Evolutionary conservation across 2,113 vertebrate genomes (phyloP).

Genomic region (Tupaia tana): DNA sequence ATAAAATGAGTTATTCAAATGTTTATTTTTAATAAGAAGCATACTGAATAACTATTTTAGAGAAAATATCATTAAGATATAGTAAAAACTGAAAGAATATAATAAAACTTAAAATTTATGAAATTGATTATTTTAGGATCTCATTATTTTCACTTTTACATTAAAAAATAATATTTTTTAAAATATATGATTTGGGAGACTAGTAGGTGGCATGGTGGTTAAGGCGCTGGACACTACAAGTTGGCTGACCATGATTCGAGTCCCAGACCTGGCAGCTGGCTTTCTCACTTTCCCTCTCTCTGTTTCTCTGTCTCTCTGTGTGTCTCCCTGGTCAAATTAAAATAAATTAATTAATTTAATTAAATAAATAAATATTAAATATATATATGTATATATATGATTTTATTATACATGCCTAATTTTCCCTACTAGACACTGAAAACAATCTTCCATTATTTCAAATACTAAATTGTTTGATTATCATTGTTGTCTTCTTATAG

Average conservation of each 20-base stretch:
- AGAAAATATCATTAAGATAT: not conserved
- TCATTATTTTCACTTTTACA: not conserved
- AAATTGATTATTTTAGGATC: not conserved
- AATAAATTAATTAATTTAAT: not conserved
- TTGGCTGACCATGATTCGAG: too few species aligned
- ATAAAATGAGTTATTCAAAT: not conserved
- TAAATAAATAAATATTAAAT: too few species aligned
- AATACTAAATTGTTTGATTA: not conserved
- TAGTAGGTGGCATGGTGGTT: too few species aligned
- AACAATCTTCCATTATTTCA: not conserved
- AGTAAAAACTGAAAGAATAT: not conserved
- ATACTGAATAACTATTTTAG: not conserved
- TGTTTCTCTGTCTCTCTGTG: too few species aligned
- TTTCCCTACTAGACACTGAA: not conserved
- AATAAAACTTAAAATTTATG: not conserved
- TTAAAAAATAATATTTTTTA: not conserved
- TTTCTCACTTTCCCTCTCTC: too few species aligned
- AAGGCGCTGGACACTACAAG: too few species aligned
- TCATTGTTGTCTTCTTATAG: not conserved
- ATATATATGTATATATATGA: not conserved
- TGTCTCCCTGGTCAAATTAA: not conserved
- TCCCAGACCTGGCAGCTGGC: too few species aligned
- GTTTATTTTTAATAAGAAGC: conserved; percentile 4
- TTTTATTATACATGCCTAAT: not conserved
- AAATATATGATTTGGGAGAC: too few species aligned